A percentile compares a stretch with the other conserved stretches of the same genome.
phyloP scores from a whole-genome alignment of 2,113 vertebrate genomes.

The Prietella phreatophila region DNA sequence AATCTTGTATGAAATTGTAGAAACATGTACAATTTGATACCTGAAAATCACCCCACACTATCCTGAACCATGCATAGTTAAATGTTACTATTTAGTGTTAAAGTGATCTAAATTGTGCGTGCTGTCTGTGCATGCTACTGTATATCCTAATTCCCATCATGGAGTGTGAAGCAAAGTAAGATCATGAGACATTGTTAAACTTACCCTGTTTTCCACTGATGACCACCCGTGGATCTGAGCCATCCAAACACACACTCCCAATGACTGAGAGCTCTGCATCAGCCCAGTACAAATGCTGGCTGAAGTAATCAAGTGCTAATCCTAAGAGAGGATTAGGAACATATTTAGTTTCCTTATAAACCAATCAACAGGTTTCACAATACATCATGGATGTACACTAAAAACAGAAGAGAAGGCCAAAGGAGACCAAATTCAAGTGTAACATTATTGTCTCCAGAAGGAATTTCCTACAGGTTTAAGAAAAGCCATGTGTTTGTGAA shows the following conservation, averaged over 20 bases:
- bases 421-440: conserved; percentile 68
- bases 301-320: conserved; percentile 90
- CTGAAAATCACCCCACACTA: too few species aligned
- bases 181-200: conserved; percentile 21
- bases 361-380: conserved; percentile 16
- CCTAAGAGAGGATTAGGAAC: conserved; percentile 72
- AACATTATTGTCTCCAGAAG: conserved; percentile 65
- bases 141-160: background rate
- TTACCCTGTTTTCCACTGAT: conserved; percentile 88
- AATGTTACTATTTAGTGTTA: background rate
- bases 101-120: background rate
- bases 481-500: conserved; percentile 27
- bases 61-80: background rate
- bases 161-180: background rate
- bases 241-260: conserved; percentile 89
- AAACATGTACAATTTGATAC: too few species aligned
- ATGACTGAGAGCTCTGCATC: conserved; percentile 93
- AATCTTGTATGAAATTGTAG: too few species aligned
- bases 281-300: conserved; percentile 94
- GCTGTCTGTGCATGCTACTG: background rate
- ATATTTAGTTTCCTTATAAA: conserved; percentile 60
- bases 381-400: background rate
- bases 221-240: conserved; percentile 82
- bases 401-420: conserved; percentile 50
- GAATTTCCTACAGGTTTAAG: conserved; percentile 46